Evolutionary conservation across 2,797 vertebrate species (phyloP).

Genomic region (Helarctos malayanus): DNA sequence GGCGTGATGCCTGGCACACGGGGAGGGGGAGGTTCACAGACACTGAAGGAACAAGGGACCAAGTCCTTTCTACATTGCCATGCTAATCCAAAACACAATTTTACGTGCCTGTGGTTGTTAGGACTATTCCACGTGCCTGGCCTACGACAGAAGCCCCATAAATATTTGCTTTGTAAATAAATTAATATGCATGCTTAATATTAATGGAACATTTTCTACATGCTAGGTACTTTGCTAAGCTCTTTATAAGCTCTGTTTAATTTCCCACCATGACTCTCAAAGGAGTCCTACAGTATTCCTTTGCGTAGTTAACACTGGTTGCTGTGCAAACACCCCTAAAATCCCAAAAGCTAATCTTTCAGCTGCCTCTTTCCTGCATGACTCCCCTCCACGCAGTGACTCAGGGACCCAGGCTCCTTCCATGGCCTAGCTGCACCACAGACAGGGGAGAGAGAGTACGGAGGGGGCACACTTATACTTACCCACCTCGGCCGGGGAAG

Average conservation of each 20-base stretch:
- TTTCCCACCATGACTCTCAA: background rate
- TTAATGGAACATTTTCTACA: background rate
- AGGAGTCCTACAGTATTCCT: background rate
- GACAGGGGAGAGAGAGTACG: background rate
- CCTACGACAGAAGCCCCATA: background rate
- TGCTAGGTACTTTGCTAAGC: background rate
- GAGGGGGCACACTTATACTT: too few relatives aligned
- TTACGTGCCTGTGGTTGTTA: background rate
- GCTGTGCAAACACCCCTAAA: background rate
- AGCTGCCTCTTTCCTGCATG: too few relatives aligned
- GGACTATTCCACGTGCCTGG: background rate
- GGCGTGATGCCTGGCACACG: background rate
- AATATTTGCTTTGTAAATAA: conserved; percentile 4
- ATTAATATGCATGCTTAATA: background rate
- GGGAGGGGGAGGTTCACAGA: background rate
- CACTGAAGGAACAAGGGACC: background rate
- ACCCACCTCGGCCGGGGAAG: background rate
- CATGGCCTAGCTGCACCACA: rapidly evolving
- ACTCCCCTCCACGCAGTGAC: background rate
- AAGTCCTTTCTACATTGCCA: background rate
- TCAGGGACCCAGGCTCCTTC: background rate
- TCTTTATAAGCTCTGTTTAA: background rate
- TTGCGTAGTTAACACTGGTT: background rate
- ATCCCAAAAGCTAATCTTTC: background rate
- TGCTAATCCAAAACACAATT: background rate